Evolutionary conservation across 2,888 invertebrate genomes (phyloP).

Genomic region (Agrochola macilenta): DNA sequence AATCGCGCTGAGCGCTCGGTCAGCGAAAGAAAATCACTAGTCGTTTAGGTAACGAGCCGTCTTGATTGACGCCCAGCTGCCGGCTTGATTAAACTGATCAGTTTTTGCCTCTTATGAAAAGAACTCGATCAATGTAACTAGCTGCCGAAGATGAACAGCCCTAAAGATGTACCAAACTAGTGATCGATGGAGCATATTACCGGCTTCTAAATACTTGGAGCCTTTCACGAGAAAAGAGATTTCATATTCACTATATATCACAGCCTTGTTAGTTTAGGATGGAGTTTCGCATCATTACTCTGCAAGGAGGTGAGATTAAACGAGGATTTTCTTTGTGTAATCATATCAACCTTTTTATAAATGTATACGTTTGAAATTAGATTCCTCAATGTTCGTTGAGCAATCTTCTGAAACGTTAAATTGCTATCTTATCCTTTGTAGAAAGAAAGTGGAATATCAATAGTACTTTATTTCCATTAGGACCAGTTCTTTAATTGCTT

Average conservation of each 20-base stretch:
- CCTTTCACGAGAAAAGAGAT: constrained; percentile 65
- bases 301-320: constrained; percentile 32
- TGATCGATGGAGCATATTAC: constrained; percentile 60
- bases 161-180: constrained; percentile 55
- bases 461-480: constrained; percentile 33
- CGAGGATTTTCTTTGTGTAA: constrained; percentile 50
- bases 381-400: constrained; percentile 41
- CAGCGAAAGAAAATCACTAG: constrained; percentile 87
- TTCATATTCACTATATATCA: constrained; percentile 36
- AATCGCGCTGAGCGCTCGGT: constrained; percentile 79
- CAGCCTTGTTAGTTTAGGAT: constrained; percentile 45
- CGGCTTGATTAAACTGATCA: constrained; percentile 88
- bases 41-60: constrained; percentile 87
- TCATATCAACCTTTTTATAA: constrained; percentile 56
- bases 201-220: constrained; percentile 46
- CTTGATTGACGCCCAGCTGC: constrained; percentile 85
- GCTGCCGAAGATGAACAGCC: constrained; percentile 72
- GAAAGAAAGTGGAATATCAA: constrained; percentile 36
- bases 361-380: constrained; percentile 54
- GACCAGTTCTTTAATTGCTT: constrained; percentile 18
- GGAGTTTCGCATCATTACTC: constrained; percentile 32
- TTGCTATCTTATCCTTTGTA: constrained; percentile 38
- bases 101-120: constrained; percentile 86
- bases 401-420: constrained; percentile 30
- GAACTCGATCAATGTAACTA: constrained; percentile 82